Base-by-base conservation (phyloP, 2,113 vertebrate genomes). In the Blennius ocellaris region DNA sequence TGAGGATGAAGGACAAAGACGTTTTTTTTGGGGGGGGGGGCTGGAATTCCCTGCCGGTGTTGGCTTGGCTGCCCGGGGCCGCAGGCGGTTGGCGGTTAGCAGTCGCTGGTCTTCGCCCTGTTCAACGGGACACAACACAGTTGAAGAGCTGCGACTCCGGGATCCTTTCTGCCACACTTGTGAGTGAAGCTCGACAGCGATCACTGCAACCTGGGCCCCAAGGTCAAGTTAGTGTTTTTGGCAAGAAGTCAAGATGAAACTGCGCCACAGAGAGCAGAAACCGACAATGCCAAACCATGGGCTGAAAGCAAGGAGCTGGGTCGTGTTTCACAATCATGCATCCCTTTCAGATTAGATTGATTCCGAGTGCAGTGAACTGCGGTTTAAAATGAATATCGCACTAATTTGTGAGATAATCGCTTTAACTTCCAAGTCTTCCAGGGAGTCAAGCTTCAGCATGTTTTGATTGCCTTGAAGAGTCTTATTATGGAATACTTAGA, bases 81-180 rank as follows among this genome's bases (percentile, higher is more conserved):
- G 59, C 51, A 36, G 72, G 66, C 17, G 40, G 64, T 12, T 57
- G 72, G 40, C 36, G 60, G 76, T 93, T 92, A 94, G 87, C 84
- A 77, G 88, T 94, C 91, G 21, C 84, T 93, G 82, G 90, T 92
- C 88, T 91, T 94, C 14, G 60, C 79, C 90, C 94, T 94, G 89
- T 78, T 30, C 21, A 30, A n/a, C 21, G 21, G 21, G 21, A 30
- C 17, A 65, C 9, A 30, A 83, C 2, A 89, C 51, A 85, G 58
- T 48, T 47, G 21, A 68, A 10, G 76, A 41, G 36, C 47, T 4
- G 21, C 21, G 21, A 30, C 21, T 30, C 21, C 21, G 21, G 21
- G 21, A 4, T 30, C 21, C 21, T 30, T 30, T 30, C 21, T 38
- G 15, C 66, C n/a, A 41, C 11, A 21, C 6, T 9, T 9, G 49